Evolutionary conservation across 2,797 vertebrate genomes (phyloP).

Genomic region (Pangasius krempfi): DNA sequence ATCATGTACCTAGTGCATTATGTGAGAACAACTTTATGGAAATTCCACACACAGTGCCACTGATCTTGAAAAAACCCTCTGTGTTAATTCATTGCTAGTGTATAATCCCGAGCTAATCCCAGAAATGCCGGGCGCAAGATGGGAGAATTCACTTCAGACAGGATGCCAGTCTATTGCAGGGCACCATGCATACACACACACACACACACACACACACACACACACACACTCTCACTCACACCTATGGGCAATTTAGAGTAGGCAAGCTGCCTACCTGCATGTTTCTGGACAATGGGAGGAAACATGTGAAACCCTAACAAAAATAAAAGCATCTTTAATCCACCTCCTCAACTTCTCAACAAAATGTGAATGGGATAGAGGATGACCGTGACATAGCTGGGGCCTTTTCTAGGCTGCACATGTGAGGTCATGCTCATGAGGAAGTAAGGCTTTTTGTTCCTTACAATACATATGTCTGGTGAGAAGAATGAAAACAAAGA

Average conservation of each 20-base stretch:
- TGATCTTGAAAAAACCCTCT: background rate
- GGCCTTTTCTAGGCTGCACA: background rate
- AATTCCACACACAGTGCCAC: background rate
- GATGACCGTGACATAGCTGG: background rate
- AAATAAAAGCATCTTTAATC: background rate
- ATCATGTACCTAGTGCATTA: background rate
- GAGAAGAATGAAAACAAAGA: background rate
- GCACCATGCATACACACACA: background rate
- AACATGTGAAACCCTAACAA: background rate
- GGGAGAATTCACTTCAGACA: background rate
- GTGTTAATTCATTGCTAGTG: background rate
- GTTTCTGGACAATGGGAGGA: conserved; percentile 12
- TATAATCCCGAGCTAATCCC: background rate
- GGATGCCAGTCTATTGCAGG: background rate
- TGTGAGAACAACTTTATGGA: background rate
- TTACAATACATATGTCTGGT: background rate
- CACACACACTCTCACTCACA: background rate
- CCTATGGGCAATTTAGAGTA: background rate
- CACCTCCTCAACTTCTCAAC: background rate
- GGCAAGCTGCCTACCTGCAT: background rate
- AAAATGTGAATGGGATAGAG: background rate
- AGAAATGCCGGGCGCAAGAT: background rate
- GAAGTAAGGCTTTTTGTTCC: background rate
- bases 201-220: background rate
- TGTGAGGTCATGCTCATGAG: background rate